phyloP scores from a whole-genome alignment of 2,888 invertebrate species.

The Danaus chrysippus region DNA sequence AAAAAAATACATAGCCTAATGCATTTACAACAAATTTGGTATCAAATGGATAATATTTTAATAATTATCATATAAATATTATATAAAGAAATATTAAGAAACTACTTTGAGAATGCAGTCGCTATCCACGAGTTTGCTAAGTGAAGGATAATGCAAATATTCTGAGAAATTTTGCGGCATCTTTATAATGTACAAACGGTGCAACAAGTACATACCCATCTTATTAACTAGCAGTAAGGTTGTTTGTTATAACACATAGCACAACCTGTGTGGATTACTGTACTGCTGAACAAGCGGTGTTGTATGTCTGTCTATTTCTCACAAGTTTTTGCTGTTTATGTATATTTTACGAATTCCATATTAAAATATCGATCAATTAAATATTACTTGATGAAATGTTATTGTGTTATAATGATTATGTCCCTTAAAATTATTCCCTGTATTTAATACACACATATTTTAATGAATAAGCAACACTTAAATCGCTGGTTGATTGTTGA shows the following conservation, averaged over 20 bases:
- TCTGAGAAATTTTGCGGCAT: constrained; percentile 24
- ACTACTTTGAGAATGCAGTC: no score
- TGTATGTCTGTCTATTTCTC: constrained; percentile 26
- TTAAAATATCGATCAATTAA: not conserved
- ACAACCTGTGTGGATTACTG: not conserved
- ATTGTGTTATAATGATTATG: no score
- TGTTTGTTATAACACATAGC: not conserved
- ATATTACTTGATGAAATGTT: no score
- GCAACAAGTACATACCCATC: not conserved
- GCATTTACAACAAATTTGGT: no score
- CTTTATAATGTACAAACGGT: constrained; percentile 18
- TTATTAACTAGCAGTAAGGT: not conserved
- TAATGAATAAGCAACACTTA: no score
- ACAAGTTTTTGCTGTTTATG: constrained; percentile 27
- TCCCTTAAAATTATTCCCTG: no score
- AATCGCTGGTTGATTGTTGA: no score
- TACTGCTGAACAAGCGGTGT: constrained; percentile 24
- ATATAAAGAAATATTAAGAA: no score
- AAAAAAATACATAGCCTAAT: no score
- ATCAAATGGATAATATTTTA: no score
- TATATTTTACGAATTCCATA: constrained; percentile 18
- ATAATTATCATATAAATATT: no score
- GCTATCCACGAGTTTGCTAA: constrained; percentile 14
- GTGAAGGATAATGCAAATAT: constrained; percentile 23
- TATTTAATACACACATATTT: no score